These are phyloP conservation scores for Tenebrio molitor DNA, from an alignment of 1,140 invertebrate species.

Conservation along the genomic window DNA sequence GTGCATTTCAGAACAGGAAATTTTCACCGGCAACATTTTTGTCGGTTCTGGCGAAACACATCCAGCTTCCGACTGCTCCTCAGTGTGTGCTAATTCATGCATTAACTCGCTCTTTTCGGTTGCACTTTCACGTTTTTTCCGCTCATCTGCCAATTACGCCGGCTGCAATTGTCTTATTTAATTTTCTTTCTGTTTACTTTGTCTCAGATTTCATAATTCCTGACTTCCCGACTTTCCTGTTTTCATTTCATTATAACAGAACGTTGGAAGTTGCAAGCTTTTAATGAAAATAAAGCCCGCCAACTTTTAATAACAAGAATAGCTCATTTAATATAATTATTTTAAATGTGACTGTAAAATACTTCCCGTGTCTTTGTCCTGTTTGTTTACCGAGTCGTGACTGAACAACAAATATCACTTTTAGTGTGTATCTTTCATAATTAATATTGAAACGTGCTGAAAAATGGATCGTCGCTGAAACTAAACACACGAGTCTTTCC, in stretches of 20 bases:
- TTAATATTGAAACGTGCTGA: background rate
- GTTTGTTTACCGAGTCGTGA: background rate
- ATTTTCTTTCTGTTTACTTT: constrained; percentile 44
- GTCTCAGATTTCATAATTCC: constrained; percentile 44
- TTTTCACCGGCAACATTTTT: too few relatives aligned
- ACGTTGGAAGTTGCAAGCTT: constrained; percentile 25
- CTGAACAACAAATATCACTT: constrained; percentile 18
- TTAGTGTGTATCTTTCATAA: constrained; percentile 2
- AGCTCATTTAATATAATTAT: constrained; percentile 34
- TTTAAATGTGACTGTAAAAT: constrained; percentile 27
- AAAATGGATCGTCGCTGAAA: background rate
- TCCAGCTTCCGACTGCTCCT: too few relatives aligned
- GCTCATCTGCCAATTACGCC: constrained; percentile 20
- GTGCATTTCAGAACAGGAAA: background rate
- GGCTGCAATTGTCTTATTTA: constrained; percentile 42
- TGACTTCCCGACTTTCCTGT: constrained; percentile 28
- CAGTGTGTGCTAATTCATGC: too few relatives aligned
- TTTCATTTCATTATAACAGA: constrained; percentile 42
- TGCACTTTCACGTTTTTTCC: background rate
- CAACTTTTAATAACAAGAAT: constrained; percentile 36
- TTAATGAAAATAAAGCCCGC: constrained; percentile 36
- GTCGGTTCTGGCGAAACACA: too few relatives aligned
- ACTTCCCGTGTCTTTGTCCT: background rate
- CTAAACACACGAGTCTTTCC: background rate
- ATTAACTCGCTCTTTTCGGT: background rate